These are phyloP conservation scores for Eucidaris tribuloides DNA, from an alignment of 35 echinoderm and acorn worm genomes.

Conservation along the genomic window DNA sequence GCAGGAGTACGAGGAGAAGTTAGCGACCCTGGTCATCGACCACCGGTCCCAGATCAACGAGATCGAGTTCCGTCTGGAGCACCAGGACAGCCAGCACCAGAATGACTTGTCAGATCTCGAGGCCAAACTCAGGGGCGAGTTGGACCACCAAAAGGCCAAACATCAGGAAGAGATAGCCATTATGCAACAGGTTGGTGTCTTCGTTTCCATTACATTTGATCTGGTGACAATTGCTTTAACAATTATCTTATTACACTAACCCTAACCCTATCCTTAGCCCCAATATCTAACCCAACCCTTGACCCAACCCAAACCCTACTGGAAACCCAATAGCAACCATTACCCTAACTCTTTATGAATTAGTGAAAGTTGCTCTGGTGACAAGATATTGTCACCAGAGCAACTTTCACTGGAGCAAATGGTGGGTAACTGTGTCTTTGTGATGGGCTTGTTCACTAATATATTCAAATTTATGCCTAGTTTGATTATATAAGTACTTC, in stretches of 20 bases:
- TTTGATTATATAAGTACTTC: too few relatives aligned
- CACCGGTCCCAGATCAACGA: conserved; percentile 81
- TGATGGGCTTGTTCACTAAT: too few relatives aligned
- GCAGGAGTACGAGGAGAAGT: conserved; percentile 42
- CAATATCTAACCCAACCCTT: not conserved
- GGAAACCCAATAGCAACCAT: not conserved
- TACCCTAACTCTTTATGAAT: too few relatives aligned
- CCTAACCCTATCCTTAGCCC: not conserved
- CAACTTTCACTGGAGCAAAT: too few relatives aligned
- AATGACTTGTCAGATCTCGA: conserved; percentile 86
- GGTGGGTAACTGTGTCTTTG: too few relatives aligned
- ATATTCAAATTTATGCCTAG: too few relatives aligned
- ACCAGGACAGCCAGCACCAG: conserved; percentile 87
- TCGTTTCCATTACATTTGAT: not conserved
- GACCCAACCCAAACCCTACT: not conserved
- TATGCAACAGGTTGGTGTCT: conserved; percentile 21
- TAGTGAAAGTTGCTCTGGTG: too few relatives aligned
- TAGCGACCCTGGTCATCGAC: conserved; percentile 55
- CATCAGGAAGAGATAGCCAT: not conserved
- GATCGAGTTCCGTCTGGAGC: conserved; percentile 91
- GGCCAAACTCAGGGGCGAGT: conserved; percentile 43
- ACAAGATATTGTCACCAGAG: too few relatives aligned
- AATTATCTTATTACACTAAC: not conserved
- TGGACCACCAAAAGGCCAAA: conserved; percentile 44
- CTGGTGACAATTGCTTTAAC: too few relatives aligned